phyloP scores from a whole-genome alignment of 2,888 invertebrate species.

The Drosophila limbata region DNA sequence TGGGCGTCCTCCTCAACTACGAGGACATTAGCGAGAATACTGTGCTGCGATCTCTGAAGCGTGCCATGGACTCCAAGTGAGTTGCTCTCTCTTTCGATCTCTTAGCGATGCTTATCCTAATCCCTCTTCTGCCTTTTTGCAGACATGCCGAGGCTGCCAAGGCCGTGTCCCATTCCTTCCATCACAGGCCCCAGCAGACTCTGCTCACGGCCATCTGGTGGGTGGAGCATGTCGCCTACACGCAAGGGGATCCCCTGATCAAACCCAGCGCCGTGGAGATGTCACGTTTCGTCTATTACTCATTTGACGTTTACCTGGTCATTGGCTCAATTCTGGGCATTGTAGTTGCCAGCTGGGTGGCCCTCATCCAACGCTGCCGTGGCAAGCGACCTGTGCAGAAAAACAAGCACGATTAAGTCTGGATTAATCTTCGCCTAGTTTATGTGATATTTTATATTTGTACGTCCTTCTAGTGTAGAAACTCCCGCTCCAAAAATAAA shows the following conservation, averaged over 20 bases:
- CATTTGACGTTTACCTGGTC: slow-evolving; percentile 80
- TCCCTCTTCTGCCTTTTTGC: background rate
- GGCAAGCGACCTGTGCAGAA: slow-evolving; percentile 45
- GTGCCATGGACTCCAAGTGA: slow-evolving; percentile 85
- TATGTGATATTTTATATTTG: slow-evolving; percentile 68
- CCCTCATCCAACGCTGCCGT: slow-evolving; percentile 59
- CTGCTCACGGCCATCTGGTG: slow-evolving; percentile 88
- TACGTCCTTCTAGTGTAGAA: slow-evolving; percentile 29
- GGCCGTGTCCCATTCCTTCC: slow-evolving; percentile 86
- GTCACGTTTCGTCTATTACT: slow-evolving; percentile 83
- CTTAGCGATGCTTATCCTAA: too few relatives aligned
- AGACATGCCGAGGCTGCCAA: slow-evolving; percentile 85
- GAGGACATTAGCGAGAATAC: slow-evolving; percentile 86
- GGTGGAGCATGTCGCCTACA: slow-evolving; percentile 88
- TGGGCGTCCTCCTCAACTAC: slow-evolving; percentile 86
- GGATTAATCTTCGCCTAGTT: slow-evolving; percentile 30
- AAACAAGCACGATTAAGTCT: slow-evolving; percentile 64
- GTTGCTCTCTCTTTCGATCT: slow-evolving; percentile 50
- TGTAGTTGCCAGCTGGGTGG: slow-evolving; percentile 71
- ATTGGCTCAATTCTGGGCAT: slow-evolving; percentile 57
- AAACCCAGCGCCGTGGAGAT: slow-evolving; percentile 84
- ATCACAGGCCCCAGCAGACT: slow-evolving; percentile 87
- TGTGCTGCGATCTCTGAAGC: slow-evolving; percentile 86
- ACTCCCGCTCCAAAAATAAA: slow-evolving; percentile 16
- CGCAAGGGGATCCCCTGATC: slow-evolving; percentile 87